A percentile compares a stretch with the other conserved stretches of the same genome.
phyloP scores from a whole-genome alignment of 2,113 vertebrate species.

The Vidua chalybeata region DNA sequence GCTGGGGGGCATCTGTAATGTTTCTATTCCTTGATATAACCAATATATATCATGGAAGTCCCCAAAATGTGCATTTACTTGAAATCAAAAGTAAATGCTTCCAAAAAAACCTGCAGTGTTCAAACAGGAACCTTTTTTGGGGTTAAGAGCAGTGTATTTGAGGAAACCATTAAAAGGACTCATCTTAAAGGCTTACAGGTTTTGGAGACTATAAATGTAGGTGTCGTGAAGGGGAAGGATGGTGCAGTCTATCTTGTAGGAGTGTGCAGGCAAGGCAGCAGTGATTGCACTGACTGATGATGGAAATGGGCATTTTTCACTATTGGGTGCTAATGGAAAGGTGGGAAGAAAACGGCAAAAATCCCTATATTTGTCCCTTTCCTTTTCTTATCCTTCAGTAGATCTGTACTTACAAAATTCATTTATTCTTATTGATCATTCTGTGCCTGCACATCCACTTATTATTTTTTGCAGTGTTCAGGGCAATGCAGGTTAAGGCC shows the following conservation, averaged over 20 bases:
- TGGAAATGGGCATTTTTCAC: background rate
- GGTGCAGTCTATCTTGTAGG: rapidly evolving
- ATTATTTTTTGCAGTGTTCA: background rate
- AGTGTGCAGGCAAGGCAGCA: background rate
- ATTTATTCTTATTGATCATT: background rate
- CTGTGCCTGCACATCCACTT: background rate
- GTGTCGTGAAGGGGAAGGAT: background rate
- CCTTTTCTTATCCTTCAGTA: background rate
- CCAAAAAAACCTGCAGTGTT: background rate
- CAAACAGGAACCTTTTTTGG: background rate
- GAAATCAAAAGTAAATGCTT: constrained; percentile 2
- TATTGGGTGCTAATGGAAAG: background rate
- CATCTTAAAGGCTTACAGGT: background rate
- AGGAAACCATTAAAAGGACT: background rate
- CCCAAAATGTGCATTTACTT: background rate
- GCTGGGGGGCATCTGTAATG: background rate
- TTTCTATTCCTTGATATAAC: constrained; percentile 8
- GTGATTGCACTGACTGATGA: background rate
- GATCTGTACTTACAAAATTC: background rate
- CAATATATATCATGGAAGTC: background rate
- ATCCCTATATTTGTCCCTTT: background rate
- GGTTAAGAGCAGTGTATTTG: background rate
- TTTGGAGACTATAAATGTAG: background rate
- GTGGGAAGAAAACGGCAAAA: background rate
- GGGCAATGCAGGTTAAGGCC: background rate